These are phyloP conservation scores for Campylomormyrus tamandua DNA, from an alignment of 2,113 vertebrate genomes.

Conservation along the genomic window DNA sequence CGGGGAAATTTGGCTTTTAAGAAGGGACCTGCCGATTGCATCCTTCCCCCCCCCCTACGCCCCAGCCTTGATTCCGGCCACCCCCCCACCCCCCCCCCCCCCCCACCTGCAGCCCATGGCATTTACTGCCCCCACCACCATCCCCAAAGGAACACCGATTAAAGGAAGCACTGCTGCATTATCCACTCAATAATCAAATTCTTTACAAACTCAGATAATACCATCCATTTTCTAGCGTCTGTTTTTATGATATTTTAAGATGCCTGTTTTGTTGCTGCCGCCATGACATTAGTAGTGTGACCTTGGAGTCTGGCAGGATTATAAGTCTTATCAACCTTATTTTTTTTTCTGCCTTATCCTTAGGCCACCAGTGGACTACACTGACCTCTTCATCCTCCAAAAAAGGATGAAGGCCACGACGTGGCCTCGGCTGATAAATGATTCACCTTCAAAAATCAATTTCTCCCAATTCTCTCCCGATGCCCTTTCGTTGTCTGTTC, in stretches of 20 bases:
- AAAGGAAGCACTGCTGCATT: neutral
- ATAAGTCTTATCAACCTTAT: neutral
- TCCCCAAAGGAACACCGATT: neutral
- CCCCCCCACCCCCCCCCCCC: neutral
- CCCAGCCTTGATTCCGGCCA: no score
- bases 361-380: neutral
- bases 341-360: neutral
- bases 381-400: neutral
- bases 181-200: neutral
- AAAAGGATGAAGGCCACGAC: neutral
- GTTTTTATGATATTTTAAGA: neutral
- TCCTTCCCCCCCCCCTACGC: no score
- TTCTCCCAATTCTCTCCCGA: neutral
- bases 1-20: no score
- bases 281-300: neutral
- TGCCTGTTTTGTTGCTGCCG: neutral
- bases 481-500: neutral
- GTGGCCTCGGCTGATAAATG: constrained; percentile 4
- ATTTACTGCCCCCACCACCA: neutral
- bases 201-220: neutral
- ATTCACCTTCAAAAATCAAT: constrained; percentile 23
- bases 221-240: neutral
- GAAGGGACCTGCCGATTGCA: no score
- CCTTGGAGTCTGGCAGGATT: neutral
- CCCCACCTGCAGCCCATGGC: neutral